Base-by-base conservation (phyloP, 37 sponge, comb jelly and placozoan genomes). In the Oopsacas minuta region DNA sequence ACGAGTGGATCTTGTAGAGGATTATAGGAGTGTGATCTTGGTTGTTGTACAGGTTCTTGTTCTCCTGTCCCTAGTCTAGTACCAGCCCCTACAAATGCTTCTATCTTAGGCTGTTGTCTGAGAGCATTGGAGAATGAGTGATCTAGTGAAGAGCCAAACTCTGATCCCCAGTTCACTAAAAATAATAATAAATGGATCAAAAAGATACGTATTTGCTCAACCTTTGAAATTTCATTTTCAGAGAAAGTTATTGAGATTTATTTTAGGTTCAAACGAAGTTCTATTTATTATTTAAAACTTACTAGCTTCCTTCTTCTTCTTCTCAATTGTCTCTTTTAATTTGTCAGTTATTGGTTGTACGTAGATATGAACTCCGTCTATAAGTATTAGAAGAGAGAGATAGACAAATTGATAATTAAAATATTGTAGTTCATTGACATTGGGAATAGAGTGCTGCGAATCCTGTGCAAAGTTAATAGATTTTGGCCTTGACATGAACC, bases 281-380 rank as follows among this genome's bases (percentile, higher is more conserved):
- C n/a, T n/a, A n/a, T n/a, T n/a, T n/a, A n/a, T n/a, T n/a, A n/a
- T n/a, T n/a, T n/a, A n/a, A n/a, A n/a, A 61, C 75, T 61, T 3
- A 61, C 75, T 61, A 3, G 75, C 75, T n/a, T 61, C 75, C 22
- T 61, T 61, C 75, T 61, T 61, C 22, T 34, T 61, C 75, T 61
- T n/a, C 30, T 61, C 75, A 10, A 12, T n/a, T n/a, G 30, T 20
- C 30, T 61, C 75, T 34, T 32, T 25, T 5, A 61, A 5, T 12
- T 61, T 12, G 1, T 61, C 75, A 3, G 75, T 61, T 25, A 61
- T 61, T 5, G 75, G 75, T 34, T 61, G 75, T 12, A 61, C 75
- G 28, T 61, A n/a, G 28, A 61, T 61, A 12, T 61, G 75, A 7
- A 61, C 75, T 20, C 75, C 75, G 30, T 61, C 75, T 61, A 34